Base-by-base conservation (phyloP, 2,888 invertebrate species). In the Tuberolachnus salignus region DNA sequence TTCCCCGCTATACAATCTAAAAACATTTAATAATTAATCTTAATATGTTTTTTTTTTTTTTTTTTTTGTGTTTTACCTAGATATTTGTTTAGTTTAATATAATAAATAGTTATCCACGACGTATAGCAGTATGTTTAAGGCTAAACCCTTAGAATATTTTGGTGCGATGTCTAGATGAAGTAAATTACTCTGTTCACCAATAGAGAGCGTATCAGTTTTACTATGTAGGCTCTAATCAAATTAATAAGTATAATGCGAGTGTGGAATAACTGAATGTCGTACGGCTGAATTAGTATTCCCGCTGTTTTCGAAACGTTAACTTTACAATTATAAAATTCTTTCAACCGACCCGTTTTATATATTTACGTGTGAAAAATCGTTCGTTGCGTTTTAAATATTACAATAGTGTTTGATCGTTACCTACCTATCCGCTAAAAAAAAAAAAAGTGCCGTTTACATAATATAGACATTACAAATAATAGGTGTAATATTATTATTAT, bases 201-300 rank as follows among this genome's bases (percentile, higher is more conserved):
- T 51, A 78, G 75, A 78, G 75, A 21, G 75, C 75, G 75, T 69
- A 69, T 67, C 57, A 21, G 42, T 63, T 73, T 73, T 53, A 14
- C 51, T 42, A 63, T 26, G 10, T 46, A 75, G 53, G 49, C 34
- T 67, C 34, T 51, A 67, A 21, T 67, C 57, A 44, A 78, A 34
- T 64, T 42, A 23, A 14, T 57, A 46, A 34, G 34, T 34, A 34
- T 34, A 53, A 19, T 13, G 23, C 13, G 66, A 55, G 46, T 19
- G 63, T 73, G 16, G 63, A 72, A 51, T 63, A 53, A 53, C 73
- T 34, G 34, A 34, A 34, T 34, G 34, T 34, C 16, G n/a, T 42
- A 49, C 11, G 16, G 42, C 21, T 13, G 23, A 26, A 63, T 61
- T 72, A 73, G 73, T 73, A 42, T 61, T 73, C 63, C 51, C 51